Base-by-base conservation (phyloP, 2,113 vertebrate species). In the Stomatorhinus ivindoensis region DNA sequence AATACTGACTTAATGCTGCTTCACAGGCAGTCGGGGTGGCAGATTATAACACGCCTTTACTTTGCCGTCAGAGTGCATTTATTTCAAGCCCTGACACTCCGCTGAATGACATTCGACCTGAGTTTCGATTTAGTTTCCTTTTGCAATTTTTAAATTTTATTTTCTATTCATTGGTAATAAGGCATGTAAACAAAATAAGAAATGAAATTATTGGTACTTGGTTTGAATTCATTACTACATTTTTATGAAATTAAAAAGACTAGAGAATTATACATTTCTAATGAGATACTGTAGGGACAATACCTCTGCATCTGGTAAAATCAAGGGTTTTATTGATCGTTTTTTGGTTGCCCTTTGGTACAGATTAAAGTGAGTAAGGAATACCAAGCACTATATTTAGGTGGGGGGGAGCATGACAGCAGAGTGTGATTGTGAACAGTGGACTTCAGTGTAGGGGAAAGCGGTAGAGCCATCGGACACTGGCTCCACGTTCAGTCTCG, bases 341-440 rank as follows among this genome's bases (percentile, higher is more conserved):
- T 84, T 84, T n/a, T 55, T 61, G 39, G 46, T 50, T 89, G 51
- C 89, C 89, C 73, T 90, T 91, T 89, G 88, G 85, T 88, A 89
- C 65, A 88, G 90, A 91, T 92, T 94, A 91, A 92, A 94, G 92
- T 86, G 92, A 91, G 93, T 91, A 89, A 90, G 91, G 89, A 93
- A 90, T 91, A 90, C 90, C 76, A 90, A 48, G 89, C 89, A 76
- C 94, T 96, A 96, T 96, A 95, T 96, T 94, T 95, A 95, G 95
- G 91, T 88, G 89, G 89, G 88, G 88, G 53, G 19, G 92, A 91
- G 92, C 92, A 93, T 95, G 93, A 93, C 90, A 91, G 92, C 88
- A 89, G 90, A 90, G 91, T 92, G 91, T 91, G 93, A 92, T 91
- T 93, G 91, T 93, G 91, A 92, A 87, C 92, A 92, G 89, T 19